Conservation (phyloP, 2,888 invertebrate species). For the Orchestes rusci region DNA sequence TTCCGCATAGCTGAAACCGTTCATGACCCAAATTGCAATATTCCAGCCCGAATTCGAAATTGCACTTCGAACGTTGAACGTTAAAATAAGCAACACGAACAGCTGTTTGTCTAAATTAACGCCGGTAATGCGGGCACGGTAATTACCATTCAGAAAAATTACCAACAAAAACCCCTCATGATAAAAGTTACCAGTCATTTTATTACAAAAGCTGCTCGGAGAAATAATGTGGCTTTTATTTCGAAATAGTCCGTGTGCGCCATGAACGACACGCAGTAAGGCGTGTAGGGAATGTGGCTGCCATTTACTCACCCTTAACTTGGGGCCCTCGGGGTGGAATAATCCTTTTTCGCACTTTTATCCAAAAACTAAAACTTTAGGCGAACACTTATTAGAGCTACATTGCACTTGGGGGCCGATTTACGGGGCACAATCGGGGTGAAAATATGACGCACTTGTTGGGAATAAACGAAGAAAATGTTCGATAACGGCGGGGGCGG, state of each 20-base stretch:
- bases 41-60: too few species aligned
- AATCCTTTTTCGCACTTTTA: constrained; percentile 24
- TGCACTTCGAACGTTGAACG: not conserved
- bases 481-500: too few species aligned
- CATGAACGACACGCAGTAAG: constrained; percentile 23
- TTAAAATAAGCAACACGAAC: constrained; percentile 10
- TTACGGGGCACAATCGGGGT: constrained; percentile 23
- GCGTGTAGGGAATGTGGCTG: constrained; percentile 7
- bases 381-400: constrained; percentile 26
- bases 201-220: too few species aligned
- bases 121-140: constrained; percentile 18
- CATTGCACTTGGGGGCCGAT: constrained; percentile 29
- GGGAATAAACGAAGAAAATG: constrained; percentile 17
- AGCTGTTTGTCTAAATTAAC: constrained; percentile 18
- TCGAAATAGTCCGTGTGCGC: constrained; percentile 19
- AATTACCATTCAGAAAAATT: constrained; percentile 5
- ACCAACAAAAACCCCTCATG: constrained; percentile 1
- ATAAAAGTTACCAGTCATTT: too few species aligned
- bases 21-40: too few species aligned
- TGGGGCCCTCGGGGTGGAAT: too few species aligned
- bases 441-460: constrained; percentile 16
- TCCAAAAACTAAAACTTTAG: constrained; percentile 33
- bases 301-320: too few species aligned
- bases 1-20: too few species aligned
- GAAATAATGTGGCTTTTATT: too few species aligned